Base-by-base conservation (phyloP, 2,888 invertebrate genomes). In the Pachymerium ferrugineum region DNA sequence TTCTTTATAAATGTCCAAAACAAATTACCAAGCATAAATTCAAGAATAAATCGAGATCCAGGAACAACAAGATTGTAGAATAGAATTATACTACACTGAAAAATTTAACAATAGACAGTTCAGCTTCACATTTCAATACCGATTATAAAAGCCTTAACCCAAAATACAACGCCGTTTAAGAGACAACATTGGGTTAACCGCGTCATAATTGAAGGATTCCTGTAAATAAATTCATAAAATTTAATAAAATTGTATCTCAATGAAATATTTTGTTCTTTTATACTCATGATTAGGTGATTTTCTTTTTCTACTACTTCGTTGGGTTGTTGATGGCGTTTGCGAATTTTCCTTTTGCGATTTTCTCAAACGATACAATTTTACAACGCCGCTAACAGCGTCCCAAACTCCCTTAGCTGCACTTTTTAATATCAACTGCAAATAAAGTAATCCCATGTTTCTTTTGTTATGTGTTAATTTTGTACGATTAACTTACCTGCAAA, bases 101-200 rank as follows among this genome's bases (percentile, higher is more conserved):
- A 8, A 28, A 22, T 19, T 22, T 19, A 22, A 67, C n/a, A 67
- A 10, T 1, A 67, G 3, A 67, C 14, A 67, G 12, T 67, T 67
- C 29, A 0, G 3, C 14, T 14, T n/a, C 10, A 3, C 6, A 62
- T n/a, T 22, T 22, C 8, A 62, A 2, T 19, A 62, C 8, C 10
- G 19, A 16, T n/a, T 38, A 22, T n/a, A 73, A 6, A 12, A 29
- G 1, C 19, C 72, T 92, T 92, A 72, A 90, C 85, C 86, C 92
- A 88, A 83, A 94, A 94, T 78, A 94, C 89, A 74, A 92, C 91
- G 16, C 94, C 95, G 81, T 96, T 94, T 31, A 94, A 85, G 70
- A 89, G 86, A 80, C 92, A 92, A 82, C 93, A 94, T 81, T 93
- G 91, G 76, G 92, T 81, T 31, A 93, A 90, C 80, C 93, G 87